Base-by-base conservation (phyloP, 2,113 vertebrate genomes). In the Pavo muticus region DNA sequence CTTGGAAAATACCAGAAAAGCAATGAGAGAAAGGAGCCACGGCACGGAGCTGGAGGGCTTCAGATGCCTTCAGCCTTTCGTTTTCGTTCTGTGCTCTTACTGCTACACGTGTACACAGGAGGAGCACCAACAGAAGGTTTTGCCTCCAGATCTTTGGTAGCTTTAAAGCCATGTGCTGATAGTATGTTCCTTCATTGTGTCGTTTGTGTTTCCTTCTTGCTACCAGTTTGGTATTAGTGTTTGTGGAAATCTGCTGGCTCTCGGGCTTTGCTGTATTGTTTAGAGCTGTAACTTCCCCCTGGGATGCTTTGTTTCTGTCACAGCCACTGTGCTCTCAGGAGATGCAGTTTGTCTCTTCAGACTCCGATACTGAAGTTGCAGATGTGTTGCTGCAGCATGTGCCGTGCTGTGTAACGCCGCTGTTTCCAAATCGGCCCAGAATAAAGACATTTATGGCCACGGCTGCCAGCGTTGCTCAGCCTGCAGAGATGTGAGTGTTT, bases 381-480 rank as follows among this genome's bases (percentile, higher is more conserved):
- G 56, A 11, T 21, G 60, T 45, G 63, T 10, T 9, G 14, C 3
- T 65, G 4, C 29, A 73, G 47, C 47, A 24, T 3, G 68, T 47
- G 9, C 29, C 3, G 5, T 21, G 23, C 60, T 44, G 1, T n/a
- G 2, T 1, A 47, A 10, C 20, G 8, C 3, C 14, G 56, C 19
- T 57, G 32, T 37, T 77, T 64, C 47, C 82, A 69, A 18, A 0
- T 2, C 47, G 50, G 71, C 11, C 10, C 68, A 32, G 35, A 24
- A 9, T 1, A 8, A 75, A 44, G 71, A 44, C 5, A 4, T 65
- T 39, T 5, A 0, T 45, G 6, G 0, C 10, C 54, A 3, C 63
- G 21, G 70, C 30, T 11, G 5, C 17, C 64, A n/a, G 91, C 42
- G 2, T n/a, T 39, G 4, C 61, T 16, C 35, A 32, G 37, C 11